These are phyloP conservation scores for Trichoplusia ni DNA, from an alignment of 1,140 invertebrate species.

Conservation along the genomic window DNA sequence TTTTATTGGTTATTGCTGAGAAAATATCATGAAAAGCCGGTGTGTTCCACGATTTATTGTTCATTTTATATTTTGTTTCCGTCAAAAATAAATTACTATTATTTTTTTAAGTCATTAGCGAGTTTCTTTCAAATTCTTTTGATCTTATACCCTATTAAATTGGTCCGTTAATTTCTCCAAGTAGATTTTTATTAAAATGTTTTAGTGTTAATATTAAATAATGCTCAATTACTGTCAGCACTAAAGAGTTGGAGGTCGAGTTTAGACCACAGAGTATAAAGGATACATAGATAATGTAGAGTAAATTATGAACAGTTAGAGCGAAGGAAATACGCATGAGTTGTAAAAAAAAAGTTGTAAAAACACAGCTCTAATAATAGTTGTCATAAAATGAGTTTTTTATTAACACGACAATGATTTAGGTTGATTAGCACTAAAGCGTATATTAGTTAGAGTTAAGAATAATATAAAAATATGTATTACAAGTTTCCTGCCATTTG, in stretches of 20 bases:
- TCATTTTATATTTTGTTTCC: conserved; percentile 70
- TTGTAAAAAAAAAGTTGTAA: neutral
- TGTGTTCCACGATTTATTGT: conserved; percentile 65
- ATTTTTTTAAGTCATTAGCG: conserved; percentile 48
- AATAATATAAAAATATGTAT: neutral
- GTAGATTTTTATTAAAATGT: conserved; percentile 31
- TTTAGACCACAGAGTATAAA: neutral
- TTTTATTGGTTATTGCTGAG: conserved; percentile 63
- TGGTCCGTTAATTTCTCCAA: conserved; percentile 32
- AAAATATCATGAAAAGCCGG: conserved; percentile 68
- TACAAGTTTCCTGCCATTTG: no score
- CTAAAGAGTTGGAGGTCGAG: conserved; percentile 19
- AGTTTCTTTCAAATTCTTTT: conserved; percentile 45
- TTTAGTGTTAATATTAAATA: conserved; percentile 27
- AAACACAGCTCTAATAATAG: conserved; percentile 12
- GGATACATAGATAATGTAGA: conserved; percentile 23
- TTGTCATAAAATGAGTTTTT: neutral
- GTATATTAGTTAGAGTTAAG: neutral
- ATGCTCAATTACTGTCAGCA: conserved; percentile 36
- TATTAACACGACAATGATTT: neutral
- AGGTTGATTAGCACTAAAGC: conserved; percentile 1
- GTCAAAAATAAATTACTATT: conserved; percentile 53
- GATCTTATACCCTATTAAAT: conserved; percentile 41
- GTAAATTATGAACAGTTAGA: conserved; percentile 13
- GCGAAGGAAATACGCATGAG: conserved; percentile 21